Percentiles rank a stretch among this genome's conserved stretches.
Evolutionary conservation across 2,113 vertebrate genomes (phyloP).

Genomic region (Sapayoa aenigma): DNA sequence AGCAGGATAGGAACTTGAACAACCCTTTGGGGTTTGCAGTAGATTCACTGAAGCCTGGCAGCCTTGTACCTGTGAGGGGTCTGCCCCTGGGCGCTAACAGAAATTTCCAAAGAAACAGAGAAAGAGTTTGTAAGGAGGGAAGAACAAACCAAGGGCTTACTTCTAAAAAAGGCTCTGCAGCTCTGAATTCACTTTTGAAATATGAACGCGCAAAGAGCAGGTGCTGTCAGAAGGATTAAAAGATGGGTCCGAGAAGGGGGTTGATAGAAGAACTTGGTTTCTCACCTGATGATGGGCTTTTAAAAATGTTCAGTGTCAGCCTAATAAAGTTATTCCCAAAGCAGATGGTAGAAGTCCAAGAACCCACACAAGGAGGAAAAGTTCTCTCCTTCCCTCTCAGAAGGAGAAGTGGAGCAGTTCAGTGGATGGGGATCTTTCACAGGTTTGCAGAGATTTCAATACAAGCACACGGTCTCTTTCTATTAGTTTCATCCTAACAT

Average conservation of each 20-base stretch:
- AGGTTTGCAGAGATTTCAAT: background rate
- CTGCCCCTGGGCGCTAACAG: background rate
- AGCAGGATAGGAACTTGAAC: background rate
- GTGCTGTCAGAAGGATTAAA: background rate
- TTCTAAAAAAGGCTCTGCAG: background rate
- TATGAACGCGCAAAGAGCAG: background rate
- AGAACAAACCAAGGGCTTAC: background rate
- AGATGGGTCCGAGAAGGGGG: accelerated
- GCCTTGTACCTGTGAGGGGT: background rate
- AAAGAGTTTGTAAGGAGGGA: background rate
- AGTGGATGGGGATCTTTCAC: background rate
- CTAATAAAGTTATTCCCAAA: background rate
- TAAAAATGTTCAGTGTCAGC: background rate
- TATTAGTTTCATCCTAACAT: background rate
- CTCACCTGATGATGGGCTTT: background rate
- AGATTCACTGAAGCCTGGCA: background rate
- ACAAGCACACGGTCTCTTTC: background rate
- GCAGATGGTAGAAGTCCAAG: background rate
- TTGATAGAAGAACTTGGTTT: background rate
- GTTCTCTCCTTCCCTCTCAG: background rate
- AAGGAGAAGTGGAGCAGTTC: background rate
- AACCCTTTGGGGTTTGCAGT: background rate
- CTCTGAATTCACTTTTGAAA: background rate
- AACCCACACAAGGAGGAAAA: background rate
- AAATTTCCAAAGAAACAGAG: background rate